Percentiles rank a stretch among this genome's conserved stretches.
phyloP scores from a whole-genome alignment of 2,888 invertebrate genomes.

The Drosophila yooni region DNA sequence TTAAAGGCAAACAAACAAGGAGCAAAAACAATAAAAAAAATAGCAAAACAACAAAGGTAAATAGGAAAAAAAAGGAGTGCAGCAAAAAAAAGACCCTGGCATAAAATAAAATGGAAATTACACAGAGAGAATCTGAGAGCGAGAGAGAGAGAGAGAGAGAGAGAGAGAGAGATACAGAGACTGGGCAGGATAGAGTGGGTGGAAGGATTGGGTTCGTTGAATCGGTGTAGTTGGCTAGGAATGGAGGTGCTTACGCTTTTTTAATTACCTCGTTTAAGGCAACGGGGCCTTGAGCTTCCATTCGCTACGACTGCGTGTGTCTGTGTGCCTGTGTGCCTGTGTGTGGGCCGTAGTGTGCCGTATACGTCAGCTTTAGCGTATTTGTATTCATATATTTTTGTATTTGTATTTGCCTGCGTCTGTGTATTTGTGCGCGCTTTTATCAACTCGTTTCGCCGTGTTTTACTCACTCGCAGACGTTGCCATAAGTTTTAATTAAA shows the following conservation, averaged over 20 bases:
- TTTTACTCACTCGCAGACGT: conserved; percentile 80
- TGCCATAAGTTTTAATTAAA: conserved; percentile 79
- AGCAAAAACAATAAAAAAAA: conserved; percentile 42
- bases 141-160: neutral
- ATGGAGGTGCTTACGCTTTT: conserved; percentile 77
- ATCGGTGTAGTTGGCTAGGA: conserved; percentile 53
- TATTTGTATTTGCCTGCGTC: conserved; percentile 11
- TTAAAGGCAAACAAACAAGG: conserved; percentile 67
- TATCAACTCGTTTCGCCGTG: conserved; percentile 79
- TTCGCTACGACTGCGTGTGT: conserved; percentile 30
- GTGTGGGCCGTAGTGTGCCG: conserved; percentile 25
- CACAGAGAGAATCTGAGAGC: conserved; percentile 44
- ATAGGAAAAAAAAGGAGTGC: conserved; percentile 59
- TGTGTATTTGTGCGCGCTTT: conserved; percentile 60
- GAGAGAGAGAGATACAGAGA: neutral
- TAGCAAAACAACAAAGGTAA: conserved; percentile 77
- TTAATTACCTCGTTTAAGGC: conserved; percentile 79
- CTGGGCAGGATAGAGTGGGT: neutral
- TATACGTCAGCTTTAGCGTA: conserved; percentile 37
- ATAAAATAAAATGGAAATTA: conserved; percentile 79
- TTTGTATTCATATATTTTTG: conserved; percentile 25
- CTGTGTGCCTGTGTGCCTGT: conserved; percentile 24
- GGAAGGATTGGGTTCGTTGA: conserved; percentile 31
- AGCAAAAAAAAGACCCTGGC: conserved; percentile 69
- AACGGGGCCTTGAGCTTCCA: conserved; percentile 59